Evolutionary conservation across 1,140 invertebrate genomes (phyloP), one percentile per base, ranked within the genome.

Genomic region (Phenacoccus solenopsis): DNA sequence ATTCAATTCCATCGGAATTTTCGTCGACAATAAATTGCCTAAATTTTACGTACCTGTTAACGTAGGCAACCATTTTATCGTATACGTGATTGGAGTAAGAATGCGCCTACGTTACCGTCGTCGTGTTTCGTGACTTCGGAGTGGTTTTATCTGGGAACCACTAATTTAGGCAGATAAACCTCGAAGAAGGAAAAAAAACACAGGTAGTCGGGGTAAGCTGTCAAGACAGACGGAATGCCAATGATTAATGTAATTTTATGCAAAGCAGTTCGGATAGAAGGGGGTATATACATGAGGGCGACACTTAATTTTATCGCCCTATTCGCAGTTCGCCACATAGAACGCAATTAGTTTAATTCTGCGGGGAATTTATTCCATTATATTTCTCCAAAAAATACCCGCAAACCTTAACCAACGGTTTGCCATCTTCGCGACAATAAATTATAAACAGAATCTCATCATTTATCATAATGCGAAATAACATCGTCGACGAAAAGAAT

Each of bases 231-330:
- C 59, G 59, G 59, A 64, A 64, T 64, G 59, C 59, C 59, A 49
- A 64, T 64, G 59, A 64, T 64, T 64, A 64, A 64, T 64, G 59
- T 64, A 64, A 64, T 64, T 64, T 64, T 64, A 64, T 64, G 59
- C 59, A 64, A 64, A 64, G 22, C 59, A 16, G 59, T 24, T 22
- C 20, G 59, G 59, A 49, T 64, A 64, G 59, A 22, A 27, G 21
- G 21, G 21, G 25, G 59, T 20, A 16, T 64, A 64, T 20, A 64
- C 59, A 64, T 16, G 59, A 64, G 59, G 59, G 59, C 59, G 59
- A 64, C 59, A 64, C 59, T 64, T 64, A 64, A 64, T 64, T 64
- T 64, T 64, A 64, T 64, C 59, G 59, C 59, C 59, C 59, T 27
- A 64, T 64, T 64, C 59, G 59, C 59, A 64, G 59, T 64, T 64